These are phyloP conservation scores for Zophobas atratus DNA, from an alignment of 1,140 invertebrate genomes.

Conservation along the genomic window DNA sequence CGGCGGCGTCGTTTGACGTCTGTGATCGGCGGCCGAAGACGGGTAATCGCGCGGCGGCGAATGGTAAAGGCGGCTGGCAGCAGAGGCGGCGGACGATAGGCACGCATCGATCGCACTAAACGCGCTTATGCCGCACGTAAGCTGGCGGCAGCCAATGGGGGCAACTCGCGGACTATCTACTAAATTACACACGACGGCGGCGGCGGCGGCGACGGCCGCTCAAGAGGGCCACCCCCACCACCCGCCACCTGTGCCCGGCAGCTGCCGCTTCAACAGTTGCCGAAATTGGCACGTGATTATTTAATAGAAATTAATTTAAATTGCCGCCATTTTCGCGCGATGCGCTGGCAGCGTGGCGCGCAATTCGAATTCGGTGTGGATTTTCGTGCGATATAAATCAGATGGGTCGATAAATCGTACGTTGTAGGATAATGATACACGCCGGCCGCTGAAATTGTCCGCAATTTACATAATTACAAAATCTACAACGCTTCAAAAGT, in stretches of 20 bases:
- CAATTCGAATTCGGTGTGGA: no score
- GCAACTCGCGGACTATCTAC: conserved; percentile 41
- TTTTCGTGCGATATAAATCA: not conserved
- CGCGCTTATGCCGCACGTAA: conserved; percentile 51
- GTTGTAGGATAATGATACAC: conserved; percentile 8
- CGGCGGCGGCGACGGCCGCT: not conserved
- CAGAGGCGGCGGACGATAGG: conserved; percentile 26
- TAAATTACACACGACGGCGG: conserved; percentile 44
- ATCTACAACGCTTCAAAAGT: conserved; percentile 3
- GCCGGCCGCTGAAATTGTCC: conserved; percentile 9
- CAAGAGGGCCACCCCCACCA: conserved; percentile 6
- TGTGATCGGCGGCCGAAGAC: conserved; percentile 17
- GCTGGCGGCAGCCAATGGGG: conserved; percentile 52
- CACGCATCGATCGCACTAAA: conserved; percentile 54
- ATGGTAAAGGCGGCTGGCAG: conserved; percentile 41
- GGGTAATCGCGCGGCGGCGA: conserved; percentile 44
- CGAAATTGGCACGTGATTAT: not conserved
- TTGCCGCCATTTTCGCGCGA: no score
- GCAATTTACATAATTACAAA: conserved; percentile 38
- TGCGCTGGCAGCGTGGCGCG: no score
- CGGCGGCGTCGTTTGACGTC: conserved; percentile 30
- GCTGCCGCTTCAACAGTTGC: not conserved
- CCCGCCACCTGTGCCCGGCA: no score
- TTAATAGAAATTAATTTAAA: no score
- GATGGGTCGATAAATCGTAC: not conserved